phyloP scores from a whole-genome alignment of 2,113 vertebrate genomes.

The Lagenorhynchus albirostris region DNA sequence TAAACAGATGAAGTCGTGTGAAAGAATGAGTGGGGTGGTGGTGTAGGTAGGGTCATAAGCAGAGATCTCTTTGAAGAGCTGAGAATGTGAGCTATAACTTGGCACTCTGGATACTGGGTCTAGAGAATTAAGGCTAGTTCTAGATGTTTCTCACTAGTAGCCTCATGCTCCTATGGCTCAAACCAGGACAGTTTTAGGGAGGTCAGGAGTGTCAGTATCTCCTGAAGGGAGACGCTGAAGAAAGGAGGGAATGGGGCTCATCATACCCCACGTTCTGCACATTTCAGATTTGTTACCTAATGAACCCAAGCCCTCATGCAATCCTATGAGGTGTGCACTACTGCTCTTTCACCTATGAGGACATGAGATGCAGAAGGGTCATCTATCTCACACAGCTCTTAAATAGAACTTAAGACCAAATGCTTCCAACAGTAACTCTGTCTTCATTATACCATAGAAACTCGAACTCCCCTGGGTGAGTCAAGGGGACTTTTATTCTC shows the following conservation, averaged over 20 bases:
- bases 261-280: accelerated
- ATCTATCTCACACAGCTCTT: background rate
- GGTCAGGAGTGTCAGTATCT: background rate
- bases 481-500: background rate
- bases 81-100: background rate
- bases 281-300: background rate
- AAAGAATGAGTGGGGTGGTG: background rate
- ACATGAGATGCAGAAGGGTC: background rate
- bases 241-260: background rate
- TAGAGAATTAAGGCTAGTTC: too few relatives aligned
- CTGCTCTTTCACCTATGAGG: background rate
- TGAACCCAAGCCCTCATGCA: background rate
- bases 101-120: too few relatives aligned
- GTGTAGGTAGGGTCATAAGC: background rate
- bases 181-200: background rate
- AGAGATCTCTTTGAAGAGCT: background rate
- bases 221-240: background rate
- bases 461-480: background rate
- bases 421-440: background rate
- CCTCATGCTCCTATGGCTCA: background rate
- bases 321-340: background rate
- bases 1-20: background rate
- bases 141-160: background rate
- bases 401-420: background rate
- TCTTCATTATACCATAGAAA: background rate